A percentile compares a stretch with the other conserved stretches of the same genome.
These are phyloP conservation scores for Pongo abelii DNA, from an alignment of 2,113 vertebrate genomes.

Conservation along the genomic window DNA sequence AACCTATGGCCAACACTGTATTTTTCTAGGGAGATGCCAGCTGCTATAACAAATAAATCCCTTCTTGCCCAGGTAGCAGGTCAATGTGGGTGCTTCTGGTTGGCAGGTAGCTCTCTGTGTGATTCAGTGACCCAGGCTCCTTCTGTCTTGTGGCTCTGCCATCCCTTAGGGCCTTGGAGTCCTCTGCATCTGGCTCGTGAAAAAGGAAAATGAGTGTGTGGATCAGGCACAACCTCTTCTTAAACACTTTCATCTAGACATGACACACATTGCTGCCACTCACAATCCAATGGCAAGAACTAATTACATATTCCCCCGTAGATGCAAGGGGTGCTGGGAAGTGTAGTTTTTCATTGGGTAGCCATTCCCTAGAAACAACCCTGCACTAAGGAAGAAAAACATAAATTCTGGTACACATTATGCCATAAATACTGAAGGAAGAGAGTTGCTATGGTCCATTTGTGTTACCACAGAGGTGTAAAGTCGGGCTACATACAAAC, in stretches of 20 bases:
- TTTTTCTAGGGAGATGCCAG: neutral
- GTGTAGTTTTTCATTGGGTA: neutral
- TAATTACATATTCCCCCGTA: neutral
- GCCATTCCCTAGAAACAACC: neutral
- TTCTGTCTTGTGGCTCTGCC: neutral
- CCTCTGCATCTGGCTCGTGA: neutral
- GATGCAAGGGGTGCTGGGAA: neutral
- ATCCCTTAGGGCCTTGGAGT: neutral
- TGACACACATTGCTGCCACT: neutral
- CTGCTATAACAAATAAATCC: neutral
- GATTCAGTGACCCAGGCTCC: neutral
- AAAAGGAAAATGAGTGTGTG: neutral
- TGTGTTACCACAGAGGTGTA: accelerated
- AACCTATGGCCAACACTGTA: neutral
- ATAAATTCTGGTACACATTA: neutral
- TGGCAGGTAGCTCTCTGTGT: neutral
- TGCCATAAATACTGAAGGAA: neutral
- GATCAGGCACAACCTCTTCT: neutral
- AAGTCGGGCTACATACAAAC: neutral
- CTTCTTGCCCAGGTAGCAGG: neutral
- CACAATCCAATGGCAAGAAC: neutral
- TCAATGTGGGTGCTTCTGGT: neutral
- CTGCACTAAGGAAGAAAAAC: neutral
- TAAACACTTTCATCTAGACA: neutral
- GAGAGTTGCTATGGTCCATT: neutral